Conservation (phyloP, 2,888 invertebrate species). For the Cyclophora albipunctata region DNA sequence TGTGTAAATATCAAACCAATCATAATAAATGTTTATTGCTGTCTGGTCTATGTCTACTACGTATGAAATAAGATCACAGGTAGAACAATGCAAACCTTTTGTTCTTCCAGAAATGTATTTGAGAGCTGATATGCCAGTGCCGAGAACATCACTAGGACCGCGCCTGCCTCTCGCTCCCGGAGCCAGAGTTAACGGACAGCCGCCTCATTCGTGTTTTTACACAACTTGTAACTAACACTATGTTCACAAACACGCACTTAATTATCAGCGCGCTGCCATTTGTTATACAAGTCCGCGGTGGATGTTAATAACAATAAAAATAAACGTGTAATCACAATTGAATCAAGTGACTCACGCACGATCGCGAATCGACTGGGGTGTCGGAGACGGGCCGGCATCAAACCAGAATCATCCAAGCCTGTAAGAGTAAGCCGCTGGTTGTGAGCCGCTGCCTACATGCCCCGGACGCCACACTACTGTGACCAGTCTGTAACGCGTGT, state of each 20-base stretch:
- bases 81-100: slow-evolving; percentile 39
- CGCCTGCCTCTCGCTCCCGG: slow-evolving; percentile 35
- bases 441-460: slow-evolving; percentile 14
- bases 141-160: slow-evolving; percentile 52
- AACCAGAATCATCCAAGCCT: slow-evolving; percentile 28
- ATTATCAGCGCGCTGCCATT: slow-evolving; percentile 10
- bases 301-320: slow-evolving; percentile 23
- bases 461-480: slow-evolving; percentile 42
- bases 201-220: slow-evolving; percentile 14
- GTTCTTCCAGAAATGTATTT: slow-evolving; percentile 58
- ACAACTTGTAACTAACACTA: slow-evolving; percentile 9
- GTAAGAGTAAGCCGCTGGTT: slow-evolving; percentile 16
- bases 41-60: background rate
- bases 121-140: slow-evolving; percentile 62
- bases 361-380: slow-evolving; percentile 17
- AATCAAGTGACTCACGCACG: slow-evolving; percentile 36
- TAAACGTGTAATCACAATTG: slow-evolving; percentile 1
- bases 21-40: too few species aligned
- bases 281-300: slow-evolving; percentile 11
- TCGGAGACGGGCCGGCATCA: slow-evolving; percentile 21
- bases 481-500: slow-evolving; percentile 44
- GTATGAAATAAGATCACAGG: background rate
- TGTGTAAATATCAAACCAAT: too few species aligned
- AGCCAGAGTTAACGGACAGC: slow-evolving; percentile 28
- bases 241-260: slow-evolving; percentile 4